These are phyloP conservation scores for Siderastrea siderea DNA, from an alignment of 92 coral and sea anemone species.

Conservation along the genomic window DNA sequence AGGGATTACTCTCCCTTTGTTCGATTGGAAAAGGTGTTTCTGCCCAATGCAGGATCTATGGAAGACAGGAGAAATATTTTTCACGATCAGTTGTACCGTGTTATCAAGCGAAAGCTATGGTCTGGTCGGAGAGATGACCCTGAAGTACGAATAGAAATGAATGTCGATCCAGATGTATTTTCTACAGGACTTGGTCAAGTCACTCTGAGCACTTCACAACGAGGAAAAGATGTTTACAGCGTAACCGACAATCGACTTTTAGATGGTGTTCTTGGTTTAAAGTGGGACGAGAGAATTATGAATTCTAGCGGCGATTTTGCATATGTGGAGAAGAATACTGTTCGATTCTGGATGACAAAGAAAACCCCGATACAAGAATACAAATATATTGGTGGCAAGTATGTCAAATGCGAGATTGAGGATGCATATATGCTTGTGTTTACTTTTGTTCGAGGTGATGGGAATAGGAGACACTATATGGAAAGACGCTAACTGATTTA, in stretches of 20 bases:
- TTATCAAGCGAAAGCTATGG: constrained; percentile 32
- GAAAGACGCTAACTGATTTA: background rate
- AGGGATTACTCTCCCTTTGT: constrained; percentile 15
- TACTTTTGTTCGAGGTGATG: constrained; percentile 65
- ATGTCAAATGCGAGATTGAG: constrained; percentile 53
- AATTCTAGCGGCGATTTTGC: constrained; percentile 69
- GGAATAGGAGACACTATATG: constrained; percentile 41
- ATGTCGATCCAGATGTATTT: constrained; percentile 54
- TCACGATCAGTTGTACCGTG: constrained; percentile 45
- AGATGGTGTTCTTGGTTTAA: constrained; percentile 45
- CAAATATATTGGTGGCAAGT: constrained; percentile 61
- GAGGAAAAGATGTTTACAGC: constrained; percentile 40
- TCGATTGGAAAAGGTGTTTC: constrained; percentile 6
- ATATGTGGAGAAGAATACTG: constrained; percentile 46
- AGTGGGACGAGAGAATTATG: constrained; percentile 68
- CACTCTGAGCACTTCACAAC: background rate
- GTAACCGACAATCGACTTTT: constrained; percentile 24
- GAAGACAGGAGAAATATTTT: constrained; percentile 41
- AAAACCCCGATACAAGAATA: constrained; percentile 50
- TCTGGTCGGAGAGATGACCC: constrained; percentile 66
- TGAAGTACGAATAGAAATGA: constrained; percentile 47
- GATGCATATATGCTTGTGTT: constrained; percentile 37
- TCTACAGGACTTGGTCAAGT: constrained; percentile 28
- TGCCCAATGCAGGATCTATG: constrained; percentile 10
- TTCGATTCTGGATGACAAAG: constrained; percentile 51